Evolutionary conservation across 2,888 invertebrate genomes (phyloP).

Genomic region (Lissonota sp.): DNA sequence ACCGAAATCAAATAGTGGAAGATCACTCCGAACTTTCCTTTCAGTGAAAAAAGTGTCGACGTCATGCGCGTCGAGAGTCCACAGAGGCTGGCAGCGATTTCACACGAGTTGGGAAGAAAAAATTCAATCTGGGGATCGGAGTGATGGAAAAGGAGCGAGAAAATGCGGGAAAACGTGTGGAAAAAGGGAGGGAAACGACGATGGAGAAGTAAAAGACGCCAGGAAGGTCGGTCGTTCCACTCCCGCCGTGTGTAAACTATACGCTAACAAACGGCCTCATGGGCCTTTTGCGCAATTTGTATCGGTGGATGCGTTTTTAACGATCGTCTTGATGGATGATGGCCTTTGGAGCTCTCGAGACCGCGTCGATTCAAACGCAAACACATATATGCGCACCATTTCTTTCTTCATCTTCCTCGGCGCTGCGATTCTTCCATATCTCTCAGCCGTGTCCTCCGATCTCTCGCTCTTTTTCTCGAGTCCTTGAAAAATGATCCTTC

Average conservation of each 20-base stretch:
- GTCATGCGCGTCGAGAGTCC: slow-evolving; percentile 23
- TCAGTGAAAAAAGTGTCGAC: slow-evolving; percentile 30
- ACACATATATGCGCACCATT: slow-evolving; percentile 38
- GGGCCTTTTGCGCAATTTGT: slow-evolving; percentile 63
- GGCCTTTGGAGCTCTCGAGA: slow-evolving; percentile 55
- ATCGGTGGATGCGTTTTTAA: slow-evolving; percentile 69
- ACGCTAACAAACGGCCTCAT: slow-evolving; percentile 31
- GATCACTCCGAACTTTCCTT: slow-evolving; percentile 16
- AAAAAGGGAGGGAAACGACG: slow-evolving; percentile 31
- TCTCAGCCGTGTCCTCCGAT: slow-evolving; percentile 26
- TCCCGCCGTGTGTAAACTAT: slow-evolving; percentile 22
- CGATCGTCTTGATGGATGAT: slow-evolving; percentile 69
- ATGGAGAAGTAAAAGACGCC: not conserved
- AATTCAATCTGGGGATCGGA: not conserved
- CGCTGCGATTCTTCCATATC: slow-evolving; percentile 10
- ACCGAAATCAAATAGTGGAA: slow-evolving; percentile 10
- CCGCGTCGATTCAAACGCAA: slow-evolving; percentile 59
- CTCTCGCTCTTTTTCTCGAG: slow-evolving; percentile 14
- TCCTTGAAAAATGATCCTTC: slow-evolving; percentile 81
- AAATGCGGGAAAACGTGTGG: slow-evolving; percentile 32
- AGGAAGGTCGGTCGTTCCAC: slow-evolving; percentile 59
- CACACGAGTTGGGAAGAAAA: slow-evolving; percentile 4
- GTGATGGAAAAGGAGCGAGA: not conserved
- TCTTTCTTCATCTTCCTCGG: slow-evolving; percentile 44
- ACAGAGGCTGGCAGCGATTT: not conserved